These are phyloP conservation scores for Lepus townsendii DNA, from an alignment of 2,797 vertebrate genomes.

Conservation along the genomic window DNA sequence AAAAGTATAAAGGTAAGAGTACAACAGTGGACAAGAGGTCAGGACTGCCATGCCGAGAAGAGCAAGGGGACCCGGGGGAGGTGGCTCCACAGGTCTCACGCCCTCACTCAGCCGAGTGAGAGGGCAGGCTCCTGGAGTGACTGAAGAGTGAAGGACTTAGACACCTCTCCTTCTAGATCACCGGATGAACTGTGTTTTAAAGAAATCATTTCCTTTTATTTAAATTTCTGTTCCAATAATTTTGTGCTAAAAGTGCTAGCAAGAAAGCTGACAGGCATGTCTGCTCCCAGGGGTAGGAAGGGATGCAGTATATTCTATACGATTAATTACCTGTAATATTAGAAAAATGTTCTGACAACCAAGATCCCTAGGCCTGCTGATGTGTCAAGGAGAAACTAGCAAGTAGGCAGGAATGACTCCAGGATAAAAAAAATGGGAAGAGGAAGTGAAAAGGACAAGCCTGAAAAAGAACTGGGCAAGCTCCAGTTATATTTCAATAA, in stretches of 20 bases:
- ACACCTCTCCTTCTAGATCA: not conserved
- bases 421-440: not conserved
- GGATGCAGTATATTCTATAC: not conserved
- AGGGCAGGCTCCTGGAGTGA: not conserved
- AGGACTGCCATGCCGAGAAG: not conserved
- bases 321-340: conserved; percentile 3
- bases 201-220: not conserved
- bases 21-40: not conserved
- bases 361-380: not conserved
- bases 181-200: not conserved
- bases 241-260: not conserved
- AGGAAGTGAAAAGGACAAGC: not conserved
- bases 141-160: not conserved
- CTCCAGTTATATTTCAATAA: conserved; percentile 39
- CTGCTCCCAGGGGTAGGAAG: not conserved
- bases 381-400: conserved; percentile 29
- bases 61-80: not conserved
- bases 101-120: not conserved
- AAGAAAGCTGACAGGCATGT: not conserved
- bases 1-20: not conserved
- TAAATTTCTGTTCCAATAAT: conserved; percentile 14
- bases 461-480: not conserved
- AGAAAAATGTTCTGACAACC: conserved; percentile 12
- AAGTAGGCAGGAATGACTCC: not conserved
- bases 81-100: too few relatives aligned